Evolutionary conservation across 2,797 vertebrate genomes (phyloP), one percentile per base, ranked within the genome.

Genomic region (Anabas testudineus): DNA sequence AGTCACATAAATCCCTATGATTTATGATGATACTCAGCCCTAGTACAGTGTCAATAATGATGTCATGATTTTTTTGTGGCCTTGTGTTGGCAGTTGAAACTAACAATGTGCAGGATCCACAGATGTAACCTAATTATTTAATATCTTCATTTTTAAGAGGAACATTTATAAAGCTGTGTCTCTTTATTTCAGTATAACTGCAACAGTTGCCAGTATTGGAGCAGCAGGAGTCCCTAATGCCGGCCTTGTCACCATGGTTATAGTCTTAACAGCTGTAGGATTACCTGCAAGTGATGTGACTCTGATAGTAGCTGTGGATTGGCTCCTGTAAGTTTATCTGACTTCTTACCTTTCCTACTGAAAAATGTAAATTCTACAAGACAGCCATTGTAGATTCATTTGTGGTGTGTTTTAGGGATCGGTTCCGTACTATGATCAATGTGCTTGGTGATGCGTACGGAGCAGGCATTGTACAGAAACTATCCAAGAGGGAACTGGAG

Each of bases 241-340:
- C 0, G 98, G 98, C 51, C 91, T 99, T 63, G 97, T 99, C 74
- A 99, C 98, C 89, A 99, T 99, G 97, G 97, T 99, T 83, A 98
- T 99, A 3, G 97, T 99, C 51, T 87, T 99, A 74, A 98, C 96
- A 10, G 98, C 97, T 0, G 95, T 99, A 7, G 98, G 98, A 52
- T 92, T 99, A 71, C 98, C 98, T 0, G 95, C 97, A 0, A 95
- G 90, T 80, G 97, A 99, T 32, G 97, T 99, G 82, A 99, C 98
- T 57, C 93, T 99, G 49, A 97, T 99, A 71, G 94, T 99, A 1
- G 97, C 98, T n/a, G 97, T 99, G 12, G 98, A 99, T 84, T 99
- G 98, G 98, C 93, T 99, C 83, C 93, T 99, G 98, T 99, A 91
- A 97, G 98, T 97, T 55, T 19, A 16, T 58, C 24, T 22, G 0